Conservation (phyloP, 2,113 vertebrate genomes). For the Todiramphus chloris region DNA sequence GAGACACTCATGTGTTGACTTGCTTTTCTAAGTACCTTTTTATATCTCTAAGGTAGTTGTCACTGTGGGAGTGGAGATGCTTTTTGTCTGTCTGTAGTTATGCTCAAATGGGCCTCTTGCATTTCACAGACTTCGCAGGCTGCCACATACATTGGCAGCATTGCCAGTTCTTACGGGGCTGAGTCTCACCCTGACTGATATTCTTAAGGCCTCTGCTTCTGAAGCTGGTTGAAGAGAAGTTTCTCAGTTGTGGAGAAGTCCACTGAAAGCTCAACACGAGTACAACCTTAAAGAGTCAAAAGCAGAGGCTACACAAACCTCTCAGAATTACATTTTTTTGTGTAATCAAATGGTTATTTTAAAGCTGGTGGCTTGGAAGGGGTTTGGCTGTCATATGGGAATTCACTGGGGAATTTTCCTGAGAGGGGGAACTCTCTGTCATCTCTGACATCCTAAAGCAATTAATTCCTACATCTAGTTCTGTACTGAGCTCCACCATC, state of each 20-base stretch:
- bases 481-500: background rate
- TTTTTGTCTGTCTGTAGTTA: background rate
- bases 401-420: background rate
- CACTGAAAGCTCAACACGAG: background rate
- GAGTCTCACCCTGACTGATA: background rate
- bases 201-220: background rate
- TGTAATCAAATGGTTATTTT: conserved; percentile 34
- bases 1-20: background rate
- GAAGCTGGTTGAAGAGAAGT: background rate
- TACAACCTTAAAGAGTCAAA: conserved; percentile 20
- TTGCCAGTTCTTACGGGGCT: background rate
- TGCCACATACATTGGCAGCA: background rate
- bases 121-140: background rate
- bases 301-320: background rate
- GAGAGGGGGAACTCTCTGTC: background rate
- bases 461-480: background rate
- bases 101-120: background rate
- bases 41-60: background rate
- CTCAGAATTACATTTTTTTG: conserved; percentile 47
- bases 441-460: conserved; percentile 29
- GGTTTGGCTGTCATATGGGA: conserved; percentile 21
- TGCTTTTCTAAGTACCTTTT: background rate
- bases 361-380: conserved; percentile 44
- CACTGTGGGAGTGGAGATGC: background rate
- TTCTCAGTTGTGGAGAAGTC: background rate